Percentiles rank a stretch among this genome's conserved stretches.
Evolutionary conservation across 2,888 invertebrate genomes (phyloP).

Genomic region (Pterobdella sp.): DNA sequence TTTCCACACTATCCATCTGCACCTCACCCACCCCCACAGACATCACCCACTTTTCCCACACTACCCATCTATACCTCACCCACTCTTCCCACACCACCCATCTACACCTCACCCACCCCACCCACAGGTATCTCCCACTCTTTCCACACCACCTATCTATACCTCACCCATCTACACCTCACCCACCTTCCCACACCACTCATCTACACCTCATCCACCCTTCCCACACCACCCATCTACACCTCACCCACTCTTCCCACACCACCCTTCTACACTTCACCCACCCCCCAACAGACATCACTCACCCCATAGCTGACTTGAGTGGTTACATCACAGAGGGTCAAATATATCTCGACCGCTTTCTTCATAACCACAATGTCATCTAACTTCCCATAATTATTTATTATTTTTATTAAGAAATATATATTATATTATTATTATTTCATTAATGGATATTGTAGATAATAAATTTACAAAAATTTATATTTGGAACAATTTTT

Average conservation of each 20-base stretch:
- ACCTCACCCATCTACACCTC: background rate
- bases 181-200: background rate
- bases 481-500: background rate
- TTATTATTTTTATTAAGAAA: background rate
- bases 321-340: conserved; percentile 99
- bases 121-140: background rate
- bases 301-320: conserved; percentile 99
- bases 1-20: background rate
- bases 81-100: background rate
- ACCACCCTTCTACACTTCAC: background rate
- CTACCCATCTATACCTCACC: background rate
- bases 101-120: background rate
- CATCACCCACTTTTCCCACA: background rate
- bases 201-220: background rate
- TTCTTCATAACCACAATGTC: conserved; percentile 89
- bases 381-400: background rate
- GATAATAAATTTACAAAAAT: background rate
- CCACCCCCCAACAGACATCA: conserved; percentile 72
- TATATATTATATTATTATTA: background rate
- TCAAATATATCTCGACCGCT: conserved; percentile 97
- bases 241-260: background rate
- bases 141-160: background rate
- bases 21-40: background rate
- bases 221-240: background rate
- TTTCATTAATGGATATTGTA: too few relatives aligned